Evolutionary conservation across 2,113 vertebrate species (phyloP), one percentile per base, ranked within the genome.

Genomic region (Monopterus albus): DNA sequence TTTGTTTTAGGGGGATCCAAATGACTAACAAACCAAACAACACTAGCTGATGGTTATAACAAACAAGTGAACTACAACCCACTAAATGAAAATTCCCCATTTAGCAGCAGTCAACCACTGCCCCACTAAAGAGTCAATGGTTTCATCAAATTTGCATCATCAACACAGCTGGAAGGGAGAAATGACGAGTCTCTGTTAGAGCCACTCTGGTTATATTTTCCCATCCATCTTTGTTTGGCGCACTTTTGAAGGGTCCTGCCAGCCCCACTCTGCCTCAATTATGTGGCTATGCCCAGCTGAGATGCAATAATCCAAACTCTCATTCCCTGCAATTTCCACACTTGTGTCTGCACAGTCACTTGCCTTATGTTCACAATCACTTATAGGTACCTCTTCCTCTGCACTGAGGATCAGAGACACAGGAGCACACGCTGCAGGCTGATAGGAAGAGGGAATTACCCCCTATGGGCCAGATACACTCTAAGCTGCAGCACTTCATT

Each of bases 321-420:
- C 89, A 92, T 92, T 93, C 90, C 89, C 88, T 78, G 86, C 92
- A 82, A 92, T 93, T 93, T 93, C 78, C 91, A 92, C 91, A 92
- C 92, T 90, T 90, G 75, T 84, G 89, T 89, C 91, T 88, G 84
- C 88, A 74, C 88, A 82, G 78, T 85, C 85, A 72, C 82, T 81
- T 45, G 65, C 88, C 88, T 90, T 89, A 92, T 91, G 87, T 89
- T 89, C 91, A 89, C 86, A 88, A 88, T 88, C 83, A 88, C 88
- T 90, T 91, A 88, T 82, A 86, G 82, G 87, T 86, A 85, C 84
- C 81, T 84, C 79, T 86, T 89, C 83, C 81, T 58, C 74, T 64
- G 69, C 83, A 79, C 88, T 79, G 84, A 89, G 75, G 81, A 89
- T 91, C 82, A 89, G 79, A 89, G 71, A 87, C 86, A 81, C 70